Conservation (phyloP, 1,140 invertebrate species). For the Cyclargus thomasi region DNA sequence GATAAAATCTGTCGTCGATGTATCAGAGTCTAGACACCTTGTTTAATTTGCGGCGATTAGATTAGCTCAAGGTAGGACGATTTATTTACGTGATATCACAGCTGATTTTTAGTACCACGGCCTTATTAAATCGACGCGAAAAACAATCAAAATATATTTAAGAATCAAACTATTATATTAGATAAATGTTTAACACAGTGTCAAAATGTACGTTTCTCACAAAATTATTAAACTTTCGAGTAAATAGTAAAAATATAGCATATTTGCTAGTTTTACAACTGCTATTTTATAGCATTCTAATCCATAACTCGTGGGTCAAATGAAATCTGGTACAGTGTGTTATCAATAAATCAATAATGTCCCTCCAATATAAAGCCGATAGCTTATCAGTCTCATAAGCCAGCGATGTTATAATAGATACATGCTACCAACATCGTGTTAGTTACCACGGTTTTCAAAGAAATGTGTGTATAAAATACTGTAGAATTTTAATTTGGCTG, state of each 20-base stretch:
- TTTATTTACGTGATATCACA: background rate
- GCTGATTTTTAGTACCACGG: background rate
- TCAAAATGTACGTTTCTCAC: too few relatives aligned
- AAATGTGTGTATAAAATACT: too few relatives aligned
- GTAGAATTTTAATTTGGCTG: too few relatives aligned
- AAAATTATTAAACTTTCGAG: too few relatives aligned
- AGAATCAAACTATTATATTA: too few relatives aligned
- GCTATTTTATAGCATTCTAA: background rate
- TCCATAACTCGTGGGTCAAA: constrained; percentile 25
- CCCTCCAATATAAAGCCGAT: constrained; percentile 47
- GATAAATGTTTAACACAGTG: too few relatives aligned
- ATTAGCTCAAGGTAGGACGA: background rate
- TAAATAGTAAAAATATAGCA: too few relatives aligned
- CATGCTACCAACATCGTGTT: too few relatives aligned
- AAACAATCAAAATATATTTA: too few relatives aligned
- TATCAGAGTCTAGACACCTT: background rate
- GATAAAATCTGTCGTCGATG: background rate
- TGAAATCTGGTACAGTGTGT: constrained; percentile 51
- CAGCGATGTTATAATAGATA: background rate
- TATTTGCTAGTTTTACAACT: too few relatives aligned
- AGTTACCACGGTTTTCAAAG: too few relatives aligned
- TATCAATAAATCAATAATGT: constrained; percentile 65
- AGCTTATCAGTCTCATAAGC: constrained; percentile 35
- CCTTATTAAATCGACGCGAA: background rate
- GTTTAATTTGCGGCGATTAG: background rate